Conservation (phyloP, 2,797 vertebrate genomes). For the Pelodytes ibericus region DNA sequence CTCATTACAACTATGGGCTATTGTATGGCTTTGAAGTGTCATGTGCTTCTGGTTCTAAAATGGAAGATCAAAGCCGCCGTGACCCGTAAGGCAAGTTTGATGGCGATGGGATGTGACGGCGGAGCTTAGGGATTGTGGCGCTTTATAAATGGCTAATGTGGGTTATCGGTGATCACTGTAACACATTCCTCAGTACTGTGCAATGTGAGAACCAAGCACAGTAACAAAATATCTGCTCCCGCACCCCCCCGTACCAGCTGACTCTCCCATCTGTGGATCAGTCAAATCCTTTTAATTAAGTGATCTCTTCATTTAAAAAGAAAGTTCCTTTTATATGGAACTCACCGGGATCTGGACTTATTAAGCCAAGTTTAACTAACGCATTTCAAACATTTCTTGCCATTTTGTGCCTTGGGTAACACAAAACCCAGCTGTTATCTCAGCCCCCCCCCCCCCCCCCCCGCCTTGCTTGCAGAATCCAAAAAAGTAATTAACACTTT, state of each 20-base stretch:
- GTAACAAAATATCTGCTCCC: conserved; percentile 21
- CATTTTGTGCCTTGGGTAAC: neutral
- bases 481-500: neutral
- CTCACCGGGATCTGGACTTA: neutral
- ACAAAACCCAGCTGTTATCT: neutral
- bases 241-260: no score
- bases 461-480: neutral
- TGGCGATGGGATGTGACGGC: conserved; percentile 52
- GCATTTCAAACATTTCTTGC: neutral
- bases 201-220: conserved; percentile 34
- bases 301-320: neutral
- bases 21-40: conserved; percentile 54
- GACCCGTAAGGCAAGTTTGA: conserved; percentile 47
- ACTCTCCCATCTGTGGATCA: conserved; percentile 28
- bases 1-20: conserved; percentile 51
- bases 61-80: conserved; percentile 50
- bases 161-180: conserved; percentile 39
- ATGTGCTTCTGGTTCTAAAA: conserved; percentile 53
- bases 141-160: conserved; percentile 43
- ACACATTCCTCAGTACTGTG: conserved; percentile 40
- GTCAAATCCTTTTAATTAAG: conserved; percentile 9
- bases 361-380: neutral
- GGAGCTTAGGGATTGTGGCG: conserved; percentile 38
- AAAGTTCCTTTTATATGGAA: neutral
- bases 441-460: no score